A percentile compares a stretch with the other conserved stretches of the same genome.
Evolutionary conservation across 35 echinoderm and acorn worm species (phyloP).

Genomic region (Diadema setosum): DNA sequence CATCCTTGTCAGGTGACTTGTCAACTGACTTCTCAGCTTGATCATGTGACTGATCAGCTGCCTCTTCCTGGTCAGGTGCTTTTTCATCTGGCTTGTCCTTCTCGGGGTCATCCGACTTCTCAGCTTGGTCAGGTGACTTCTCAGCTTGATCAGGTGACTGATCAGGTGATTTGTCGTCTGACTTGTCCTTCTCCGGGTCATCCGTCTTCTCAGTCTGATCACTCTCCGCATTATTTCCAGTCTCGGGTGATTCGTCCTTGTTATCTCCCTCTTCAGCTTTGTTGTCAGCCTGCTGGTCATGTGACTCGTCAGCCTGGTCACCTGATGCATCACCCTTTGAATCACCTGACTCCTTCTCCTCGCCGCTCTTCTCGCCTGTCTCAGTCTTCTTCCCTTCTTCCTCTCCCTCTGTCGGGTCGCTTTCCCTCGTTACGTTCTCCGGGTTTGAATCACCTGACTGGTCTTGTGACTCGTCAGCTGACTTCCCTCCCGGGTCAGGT

Average conservation of each 20-base stretch:
- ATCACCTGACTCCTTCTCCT: background rate
- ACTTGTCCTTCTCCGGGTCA: background rate
- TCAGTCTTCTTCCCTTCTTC: background rate
- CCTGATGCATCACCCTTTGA: background rate
- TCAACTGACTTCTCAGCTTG: background rate
- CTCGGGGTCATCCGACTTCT: background rate
- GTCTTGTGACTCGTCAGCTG: background rate
- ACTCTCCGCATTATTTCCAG: background rate
- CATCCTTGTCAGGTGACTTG: background rate
- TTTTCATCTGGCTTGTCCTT: background rate
- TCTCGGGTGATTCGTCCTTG: background rate
- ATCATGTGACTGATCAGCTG: background rate
- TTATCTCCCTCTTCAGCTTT: background rate
- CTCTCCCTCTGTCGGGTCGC: background rate
- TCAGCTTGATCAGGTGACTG: background rate
- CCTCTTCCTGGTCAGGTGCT: background rate
- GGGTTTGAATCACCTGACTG: slow-evolving; percentile 3
- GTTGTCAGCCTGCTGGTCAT: background rate
- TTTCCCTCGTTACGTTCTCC: background rate
- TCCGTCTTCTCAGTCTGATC: background rate
- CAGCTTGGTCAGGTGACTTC: background rate
- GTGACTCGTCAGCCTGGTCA: background rate
- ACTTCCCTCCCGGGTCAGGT: no score
- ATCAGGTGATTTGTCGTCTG: background rate
- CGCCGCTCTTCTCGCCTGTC: background rate